These are phyloP conservation scores for Parnassius smintheus DNA, from an alignment of 2,888 invertebrate genomes.

Conservation along the genomic window DNA sequence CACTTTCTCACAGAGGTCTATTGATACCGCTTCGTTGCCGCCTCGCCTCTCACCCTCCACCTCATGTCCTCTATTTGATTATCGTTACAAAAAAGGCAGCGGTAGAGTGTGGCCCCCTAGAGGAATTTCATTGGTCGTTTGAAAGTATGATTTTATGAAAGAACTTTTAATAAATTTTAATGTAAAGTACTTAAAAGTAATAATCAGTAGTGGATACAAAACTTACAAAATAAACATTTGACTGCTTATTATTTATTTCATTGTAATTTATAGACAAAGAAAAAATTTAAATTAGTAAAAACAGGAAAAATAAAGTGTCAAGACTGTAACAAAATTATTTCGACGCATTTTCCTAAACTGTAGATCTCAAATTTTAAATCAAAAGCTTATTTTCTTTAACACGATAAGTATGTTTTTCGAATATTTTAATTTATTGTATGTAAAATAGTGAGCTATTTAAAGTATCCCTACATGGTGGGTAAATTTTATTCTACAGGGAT, in stretches of 20 bases:
- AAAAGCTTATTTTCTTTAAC: no score
- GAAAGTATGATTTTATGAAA: not conserved
- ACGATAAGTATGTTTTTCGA: no score
- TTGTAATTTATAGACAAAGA: no score
- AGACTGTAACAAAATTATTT: no score
- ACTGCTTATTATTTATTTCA: no score
- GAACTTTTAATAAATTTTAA: not conserved
- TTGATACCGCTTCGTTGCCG: conserved; percentile 31
- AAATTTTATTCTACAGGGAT: conserved; percentile 70
- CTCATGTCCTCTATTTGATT: conserved; percentile 35
- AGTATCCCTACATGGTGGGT: conserved; percentile 59
- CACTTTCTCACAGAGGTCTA: conserved; percentile 41
- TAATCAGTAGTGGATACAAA: not conserved
- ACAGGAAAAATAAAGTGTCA: no score
- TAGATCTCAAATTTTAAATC: no score
- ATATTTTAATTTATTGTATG: no score
- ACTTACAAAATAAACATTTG: not conserved
- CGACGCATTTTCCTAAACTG: no score
- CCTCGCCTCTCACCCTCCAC: conserved; percentile 25
- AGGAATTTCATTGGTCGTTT: conserved; percentile 8
- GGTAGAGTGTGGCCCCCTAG: conserved; percentile 18
- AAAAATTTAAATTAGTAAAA: no score
- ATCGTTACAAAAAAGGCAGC: conserved; percentile 30
- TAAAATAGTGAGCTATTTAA: conserved; percentile 61
- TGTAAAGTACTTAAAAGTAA: no score